Evolutionary conservation across 2,113 vertebrate species (phyloP).

Genomic region (Chaetops frenatus): DNA sequence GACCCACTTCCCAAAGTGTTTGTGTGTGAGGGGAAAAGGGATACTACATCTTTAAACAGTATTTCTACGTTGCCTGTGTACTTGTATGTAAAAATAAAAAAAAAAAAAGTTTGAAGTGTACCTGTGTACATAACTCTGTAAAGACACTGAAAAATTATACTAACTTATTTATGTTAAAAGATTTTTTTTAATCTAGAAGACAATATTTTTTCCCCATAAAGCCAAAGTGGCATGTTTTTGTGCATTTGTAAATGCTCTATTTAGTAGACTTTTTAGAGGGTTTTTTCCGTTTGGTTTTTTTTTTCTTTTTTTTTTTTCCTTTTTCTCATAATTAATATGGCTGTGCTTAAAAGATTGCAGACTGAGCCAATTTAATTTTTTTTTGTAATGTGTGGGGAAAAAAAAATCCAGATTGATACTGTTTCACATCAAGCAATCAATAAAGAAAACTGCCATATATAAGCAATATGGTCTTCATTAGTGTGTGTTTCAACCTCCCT

Average conservation of each 20-base stretch:
- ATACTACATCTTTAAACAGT: slow-evolving; percentile 79
- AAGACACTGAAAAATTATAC: slow-evolving; percentile 99
- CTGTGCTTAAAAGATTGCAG: slow-evolving; percentile 88
- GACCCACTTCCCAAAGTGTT: slow-evolving; percentile 28
- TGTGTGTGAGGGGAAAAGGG: slow-evolving; percentile 50
- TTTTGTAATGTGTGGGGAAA: slow-evolving; percentile 83
- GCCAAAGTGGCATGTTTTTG: slow-evolving; percentile 91
- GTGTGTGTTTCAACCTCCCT: slow-evolving; percentile 50
- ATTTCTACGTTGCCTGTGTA: slow-evolving; percentile 85
- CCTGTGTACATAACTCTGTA: slow-evolving; percentile 99
- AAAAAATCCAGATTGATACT: slow-evolving; percentile 71
- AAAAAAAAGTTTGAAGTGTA: slow-evolving; percentile 79
- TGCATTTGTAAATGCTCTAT: slow-evolving; percentile 92
- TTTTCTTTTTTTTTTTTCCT: not conserved
- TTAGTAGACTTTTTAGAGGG: slow-evolving; percentile 72
- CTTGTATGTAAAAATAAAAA: slow-evolving; percentile 80
- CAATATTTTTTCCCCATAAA: slow-evolving; percentile 83
- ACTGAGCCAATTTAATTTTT: slow-evolving; percentile 95
- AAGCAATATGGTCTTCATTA: slow-evolving; percentile 35
- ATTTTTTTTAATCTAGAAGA: slow-evolving; percentile 82
- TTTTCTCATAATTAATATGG: slow-evolving; percentile 77
- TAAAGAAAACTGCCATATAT: slow-evolving; percentile 79
- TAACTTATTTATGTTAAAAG: slow-evolving; percentile 99
- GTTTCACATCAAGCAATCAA: slow-evolving; percentile 77
- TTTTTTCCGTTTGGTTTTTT: not conserved